A percentile compares a stretch with the other conserved stretches of the same genome.
Conservation (phyloP, 1,140 invertebrate genomes). For the Venustaconcha ellipsiformis region DNA sequence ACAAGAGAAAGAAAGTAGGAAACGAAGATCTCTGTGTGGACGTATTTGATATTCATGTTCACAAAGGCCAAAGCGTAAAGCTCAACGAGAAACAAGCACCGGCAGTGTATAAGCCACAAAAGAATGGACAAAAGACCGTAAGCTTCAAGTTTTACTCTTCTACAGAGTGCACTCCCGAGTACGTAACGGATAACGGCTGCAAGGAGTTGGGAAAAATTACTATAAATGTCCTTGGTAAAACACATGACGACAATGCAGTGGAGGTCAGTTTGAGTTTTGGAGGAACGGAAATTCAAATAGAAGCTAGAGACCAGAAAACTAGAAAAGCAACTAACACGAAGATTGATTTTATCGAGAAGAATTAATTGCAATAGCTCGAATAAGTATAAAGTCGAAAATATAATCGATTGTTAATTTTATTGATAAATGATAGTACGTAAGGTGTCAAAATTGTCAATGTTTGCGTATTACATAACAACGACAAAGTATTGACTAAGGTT, state of each 20-base stretch:
- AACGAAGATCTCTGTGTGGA: background rate
- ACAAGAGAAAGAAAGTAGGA: background rate
- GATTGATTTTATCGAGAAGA: background rate
- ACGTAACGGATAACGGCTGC: constrained; percentile 1
- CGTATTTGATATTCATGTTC: constrained; percentile 3
- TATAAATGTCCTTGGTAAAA: background rate
- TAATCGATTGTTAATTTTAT: too few species aligned
- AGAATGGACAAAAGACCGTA: background rate
- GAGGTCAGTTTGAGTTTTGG: constrained; percentile 9
- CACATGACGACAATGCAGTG: background rate
- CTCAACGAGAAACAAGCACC: background rate
- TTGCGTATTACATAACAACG: too few species aligned
- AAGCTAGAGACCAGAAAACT: background rate
- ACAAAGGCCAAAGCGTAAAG: constrained; percentile 2
- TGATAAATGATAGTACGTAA: too few species aligned
- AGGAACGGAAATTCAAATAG: constrained; percentile 12
- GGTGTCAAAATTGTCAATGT: too few species aligned
- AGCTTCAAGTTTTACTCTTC: background rate
- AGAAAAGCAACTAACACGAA: background rate
- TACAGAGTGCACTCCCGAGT: background rate
- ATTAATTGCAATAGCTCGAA: too few species aligned
- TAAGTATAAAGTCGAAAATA: too few species aligned
- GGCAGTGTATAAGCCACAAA: background rate
- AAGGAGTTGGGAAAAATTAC: background rate
- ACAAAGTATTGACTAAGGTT: too few species aligned